Evolutionary conservation across 2,888 invertebrate genomes (phyloP), one percentile per base, ranked within the genome.

Genomic region (Dromius quadrimaculatus): DNA sequence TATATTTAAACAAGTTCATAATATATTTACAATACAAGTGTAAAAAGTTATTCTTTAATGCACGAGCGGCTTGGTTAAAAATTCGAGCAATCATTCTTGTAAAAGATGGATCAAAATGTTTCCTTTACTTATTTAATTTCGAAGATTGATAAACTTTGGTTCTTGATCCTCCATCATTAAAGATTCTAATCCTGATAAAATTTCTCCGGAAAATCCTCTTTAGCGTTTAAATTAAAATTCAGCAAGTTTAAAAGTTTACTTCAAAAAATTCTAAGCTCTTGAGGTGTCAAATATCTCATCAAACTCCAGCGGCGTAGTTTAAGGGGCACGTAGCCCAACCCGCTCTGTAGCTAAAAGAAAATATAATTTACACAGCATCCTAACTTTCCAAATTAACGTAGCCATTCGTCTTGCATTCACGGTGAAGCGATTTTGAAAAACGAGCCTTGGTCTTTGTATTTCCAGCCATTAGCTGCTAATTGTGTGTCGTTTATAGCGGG

Each of bases 401-500:
- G 68, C 68, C 57, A 68, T 68, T 68, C 68, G 68, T 68, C 68
- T 68, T 68, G 68, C 68, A 68, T 68, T 68, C 68, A 68, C 68
- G 68, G 68, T 38, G 68, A 57, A 57, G 43, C 68, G 68, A 68
- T 68, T 68, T 68, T 68, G 68, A 68, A 68, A 68, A 68, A 68
- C 68, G 68, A 68, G 68, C 68, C 41, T 54, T 68, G 68, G 68
- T 68, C 68, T 68, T 68, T 68, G 68, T 68, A 68, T 68, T 68
- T 59, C 68, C 68, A 68, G 68, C 68, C 68, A 68, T 68, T 68
- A 68, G 68, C 59, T 59, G 68, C 68, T 68, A 68, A 68, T 68
- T 68, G 68, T 68, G 68, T 68, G 68, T 68, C 68, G 68, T 68
- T 68, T 68, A 68, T 68, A 68, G 57, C 68, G 19, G 11, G 57